Percentiles rank a stretch among this genome's conserved stretches.
Conservation (phyloP, 2,797 vertebrate genomes). For the Pangasius sanitwongsei region DNA sequence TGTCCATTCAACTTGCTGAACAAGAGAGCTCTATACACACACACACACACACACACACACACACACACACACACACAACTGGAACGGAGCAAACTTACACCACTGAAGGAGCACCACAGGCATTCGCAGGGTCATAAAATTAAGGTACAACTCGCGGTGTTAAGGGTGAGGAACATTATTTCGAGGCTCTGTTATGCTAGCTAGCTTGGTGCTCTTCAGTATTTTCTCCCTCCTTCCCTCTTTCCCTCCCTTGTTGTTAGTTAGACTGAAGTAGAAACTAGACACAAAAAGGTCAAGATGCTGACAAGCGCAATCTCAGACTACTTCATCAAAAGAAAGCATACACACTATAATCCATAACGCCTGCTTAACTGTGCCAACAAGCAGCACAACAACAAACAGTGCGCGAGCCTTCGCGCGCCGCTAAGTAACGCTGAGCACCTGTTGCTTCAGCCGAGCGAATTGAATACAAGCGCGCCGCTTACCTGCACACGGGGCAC, state of each 20-base stretch:
- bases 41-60: constrained; percentile 4
- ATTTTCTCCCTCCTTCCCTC: not conserved
- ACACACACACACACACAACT: constrained; percentile 34
- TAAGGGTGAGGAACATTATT: not conserved
- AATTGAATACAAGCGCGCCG: not conserved
- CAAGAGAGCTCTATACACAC: constrained; percentile 47
- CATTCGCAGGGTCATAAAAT: not conserved
- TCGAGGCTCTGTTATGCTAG: not conserved
- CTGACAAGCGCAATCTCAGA: not conserved
- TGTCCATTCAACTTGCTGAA: constrained; percentile 53
- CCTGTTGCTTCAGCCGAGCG: constrained; percentile 47
- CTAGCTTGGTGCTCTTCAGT: not conserved
- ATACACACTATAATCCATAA: not conserved
- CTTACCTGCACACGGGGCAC: constrained; percentile 80
- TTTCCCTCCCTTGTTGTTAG: not conserved
- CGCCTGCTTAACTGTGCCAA: not conserved
- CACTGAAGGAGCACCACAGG: not conserved
- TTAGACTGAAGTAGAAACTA: not conserved
- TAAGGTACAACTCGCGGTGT: not conserved
- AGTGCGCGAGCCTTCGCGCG: not conserved
- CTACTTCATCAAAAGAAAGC: not conserved
- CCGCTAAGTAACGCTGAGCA: constrained; percentile 31
- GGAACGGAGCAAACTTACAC: constrained; percentile 41
- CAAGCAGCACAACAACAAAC: not conserved
- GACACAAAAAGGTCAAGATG: not conserved